Evolutionary conservation across 23 tunicate species (phyloP).

Genomic region (Clavelina lepadiformis): DNA sequence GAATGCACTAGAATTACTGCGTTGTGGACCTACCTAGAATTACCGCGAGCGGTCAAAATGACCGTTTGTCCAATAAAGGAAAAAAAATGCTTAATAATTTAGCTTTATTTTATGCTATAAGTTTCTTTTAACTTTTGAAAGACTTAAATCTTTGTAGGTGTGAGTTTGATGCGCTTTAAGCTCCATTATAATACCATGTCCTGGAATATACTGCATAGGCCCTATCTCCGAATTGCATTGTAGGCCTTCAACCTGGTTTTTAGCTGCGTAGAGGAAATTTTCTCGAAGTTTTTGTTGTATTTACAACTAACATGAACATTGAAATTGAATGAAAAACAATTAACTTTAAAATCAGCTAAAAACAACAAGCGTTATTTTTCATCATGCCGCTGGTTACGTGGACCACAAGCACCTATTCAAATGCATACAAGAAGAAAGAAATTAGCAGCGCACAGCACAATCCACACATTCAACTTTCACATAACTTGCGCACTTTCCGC

Average conservation of each 20-base stretch:
- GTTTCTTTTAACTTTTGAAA: no score
- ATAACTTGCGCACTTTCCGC: slow-evolving; percentile 10
- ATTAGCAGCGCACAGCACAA: not conserved
- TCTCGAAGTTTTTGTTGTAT: slow-evolving; percentile 1
- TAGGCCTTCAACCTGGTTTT: not conserved
- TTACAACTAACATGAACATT: no score
- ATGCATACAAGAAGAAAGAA: slow-evolving; percentile 3
- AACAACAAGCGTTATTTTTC: not conserved
- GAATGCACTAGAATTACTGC: no score
- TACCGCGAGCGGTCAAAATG: no score
- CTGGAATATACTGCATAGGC: not conserved
- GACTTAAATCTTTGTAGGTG: slow-evolving; percentile 10
- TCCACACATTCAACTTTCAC: slow-evolving; percentile 11
- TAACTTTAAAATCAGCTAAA: slow-evolving; percentile 2
- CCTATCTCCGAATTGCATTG: not conserved
- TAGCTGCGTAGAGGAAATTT: not conserved
- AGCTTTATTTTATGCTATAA: no score
- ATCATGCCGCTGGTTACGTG: slow-evolving; percentile 2
- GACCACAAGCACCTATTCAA: slow-evolving; percentile 2
- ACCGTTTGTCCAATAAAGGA: no score
- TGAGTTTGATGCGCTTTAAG: slow-evolving; percentile 11
- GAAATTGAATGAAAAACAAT: slow-evolving; percentile 5
- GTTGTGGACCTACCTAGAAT: no score
- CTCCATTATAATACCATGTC: slow-evolving; percentile 11
- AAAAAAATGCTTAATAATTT: no score